Evolutionary conservation across 2,888 invertebrate genomes (phyloP).

Genomic region (Furcula furcula): DNA sequence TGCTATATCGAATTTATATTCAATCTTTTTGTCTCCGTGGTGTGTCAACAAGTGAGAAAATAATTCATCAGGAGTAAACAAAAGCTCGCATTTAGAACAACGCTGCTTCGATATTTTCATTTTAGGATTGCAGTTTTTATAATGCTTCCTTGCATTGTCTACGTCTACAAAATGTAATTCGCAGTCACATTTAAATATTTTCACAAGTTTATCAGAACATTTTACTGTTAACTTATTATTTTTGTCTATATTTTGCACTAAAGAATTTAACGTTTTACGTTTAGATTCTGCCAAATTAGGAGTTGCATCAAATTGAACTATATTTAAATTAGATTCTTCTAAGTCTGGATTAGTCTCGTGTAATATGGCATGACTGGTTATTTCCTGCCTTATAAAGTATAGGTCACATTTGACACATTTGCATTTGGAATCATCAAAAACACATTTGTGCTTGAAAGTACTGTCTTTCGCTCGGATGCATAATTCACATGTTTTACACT

Average conservation of each 20-base stretch:
- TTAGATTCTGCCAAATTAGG: background rate
- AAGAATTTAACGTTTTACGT: background rate
- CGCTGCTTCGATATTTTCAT: conserved; percentile 41
- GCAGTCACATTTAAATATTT: conserved; percentile 56
- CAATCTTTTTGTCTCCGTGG: conserved; percentile 48
- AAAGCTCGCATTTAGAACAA: conserved; percentile 58
- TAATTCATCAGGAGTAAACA: conserved; percentile 52
- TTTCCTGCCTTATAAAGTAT: conserved; percentile 40
- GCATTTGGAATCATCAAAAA: conserved; percentile 29
- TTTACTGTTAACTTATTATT: background rate
- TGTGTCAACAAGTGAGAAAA: conserved; percentile 58
- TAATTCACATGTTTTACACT: conserved; percentile 50
- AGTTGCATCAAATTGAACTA: conserved; percentile 32
- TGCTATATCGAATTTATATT: conserved; percentile 43
- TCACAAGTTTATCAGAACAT: conserved; percentile 20
- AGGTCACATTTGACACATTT: conserved; percentile 51
- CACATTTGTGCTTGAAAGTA: conserved; percentile 43
- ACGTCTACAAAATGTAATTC: conserved; percentile 53
- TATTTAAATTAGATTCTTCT: conserved; percentile 41
- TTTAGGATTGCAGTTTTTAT: conserved; percentile 35
- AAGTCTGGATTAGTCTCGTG: conserved; percentile 51
- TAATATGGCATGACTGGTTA: conserved; percentile 41
- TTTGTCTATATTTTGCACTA: conserved; percentile 6
- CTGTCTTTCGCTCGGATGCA: conserved; percentile 36
- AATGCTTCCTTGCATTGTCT: conserved; percentile 39